Evolutionary conservation across 1,140 invertebrate species (phyloP).

Genomic region (Leptopilina clavipes): DNA sequence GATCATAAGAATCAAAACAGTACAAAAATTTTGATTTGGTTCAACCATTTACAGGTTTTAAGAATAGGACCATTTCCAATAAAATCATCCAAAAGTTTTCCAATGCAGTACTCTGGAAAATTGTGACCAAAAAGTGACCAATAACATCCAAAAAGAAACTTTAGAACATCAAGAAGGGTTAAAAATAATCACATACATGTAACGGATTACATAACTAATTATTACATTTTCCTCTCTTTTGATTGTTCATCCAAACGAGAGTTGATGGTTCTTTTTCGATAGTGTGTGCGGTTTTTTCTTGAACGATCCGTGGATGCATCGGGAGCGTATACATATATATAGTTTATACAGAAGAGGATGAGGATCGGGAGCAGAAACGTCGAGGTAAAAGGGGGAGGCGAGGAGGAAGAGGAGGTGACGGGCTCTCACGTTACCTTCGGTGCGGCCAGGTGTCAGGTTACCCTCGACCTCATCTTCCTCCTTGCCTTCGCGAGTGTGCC

Average conservation of each 20-base stretch:
- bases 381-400: conserved; percentile 40
- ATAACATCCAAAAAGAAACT: too few relatives aligned
- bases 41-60: too few relatives aligned
- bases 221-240: neutral
- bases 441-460: conserved; percentile 68
- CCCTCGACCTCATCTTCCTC: conserved; percentile 67
- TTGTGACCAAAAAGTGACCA: too few relatives aligned
- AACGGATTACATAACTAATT: neutral
- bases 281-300: conserved; percentile 44
- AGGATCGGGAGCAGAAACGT: conserved; percentile 42
- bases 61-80: too few relatives aligned
- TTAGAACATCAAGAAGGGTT: too few relatives aligned
- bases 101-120: too few relatives aligned
- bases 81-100: too few relatives aligned
- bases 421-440: conserved; percentile 68
- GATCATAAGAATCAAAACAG: too few relatives aligned
- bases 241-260: neutral
- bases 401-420: conserved; percentile 60
- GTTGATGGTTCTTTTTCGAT: conserved; percentile 35
- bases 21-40: too few relatives aligned
- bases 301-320: conserved; percentile 49
- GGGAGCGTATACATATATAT: conserved; percentile 46
- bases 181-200: too few relatives aligned
- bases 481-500: conserved; percentile 69
- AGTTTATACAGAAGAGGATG: conserved; percentile 48